Base-by-base conservation (phyloP, 2,888 invertebrate genomes). In the Thera obeliscata region DNA sequence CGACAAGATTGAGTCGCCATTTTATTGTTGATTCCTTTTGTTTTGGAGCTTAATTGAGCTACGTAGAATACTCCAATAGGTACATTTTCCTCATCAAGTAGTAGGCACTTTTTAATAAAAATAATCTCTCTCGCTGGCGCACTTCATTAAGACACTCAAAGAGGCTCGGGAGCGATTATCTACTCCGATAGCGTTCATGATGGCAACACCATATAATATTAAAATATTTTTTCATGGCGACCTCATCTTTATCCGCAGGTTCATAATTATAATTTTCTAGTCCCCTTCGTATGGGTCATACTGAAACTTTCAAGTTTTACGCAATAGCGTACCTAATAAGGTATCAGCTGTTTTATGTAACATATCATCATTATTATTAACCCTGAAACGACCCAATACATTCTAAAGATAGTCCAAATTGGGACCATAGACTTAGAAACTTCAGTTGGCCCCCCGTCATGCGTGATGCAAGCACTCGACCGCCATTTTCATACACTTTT, bases 71-170 rank as follows among this genome's bases (percentile, higher is more conserved):
- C 73, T 78, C 76, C 76, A 81, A 81, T 81, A 83, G 52, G 52
- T 78, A 81, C 78, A 80, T 83, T 85, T 75, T 85, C 82, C 81
- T 84, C 84, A 83, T 84, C 80, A 83, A 82, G 82, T 79, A 74
- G 75, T 78, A 76, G 79, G 78, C 80, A 80, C 78, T 84, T 85
- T 69, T 87, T 86, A 86, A 86, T 87, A 89, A 90, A 88, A 90
- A 88, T 87, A 87, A 91, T 87, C 86, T 83, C 82, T 84, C 83
- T 78, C 79, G 77, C 79, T 78, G 82, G 82, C 85, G 85, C 87
- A 88, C 88, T 91, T 90, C 88, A 89, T 91, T 90, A 90, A 86
- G 86, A 85, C 80, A 78, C 86, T 87, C 86, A 82, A 83, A 85
- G 87, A 83, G 87, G 87, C 88, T 87, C 81, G 81, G 76, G 80